Evolutionary conservation across 2,113 vertebrate genomes (phyloP).

Genomic region (Leucopternis melanops): DNA sequence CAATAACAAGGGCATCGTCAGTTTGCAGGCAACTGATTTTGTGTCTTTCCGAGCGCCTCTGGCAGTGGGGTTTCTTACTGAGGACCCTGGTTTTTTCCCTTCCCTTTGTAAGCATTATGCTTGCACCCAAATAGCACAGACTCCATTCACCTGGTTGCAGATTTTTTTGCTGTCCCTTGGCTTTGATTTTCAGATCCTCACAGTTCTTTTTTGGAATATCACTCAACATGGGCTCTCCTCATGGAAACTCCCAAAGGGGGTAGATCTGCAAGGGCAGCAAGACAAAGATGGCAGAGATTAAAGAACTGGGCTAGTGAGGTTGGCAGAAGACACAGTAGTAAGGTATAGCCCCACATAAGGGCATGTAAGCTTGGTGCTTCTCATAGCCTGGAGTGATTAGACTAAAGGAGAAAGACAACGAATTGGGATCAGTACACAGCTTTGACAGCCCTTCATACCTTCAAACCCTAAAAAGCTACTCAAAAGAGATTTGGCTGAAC

Average conservation of each 20-base stretch:
- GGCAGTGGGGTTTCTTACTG: not conserved
- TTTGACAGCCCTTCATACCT: not conserved
- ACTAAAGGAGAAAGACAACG: not conserved
- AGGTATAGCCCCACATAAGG: not conserved
- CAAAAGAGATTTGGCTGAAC: not conserved
- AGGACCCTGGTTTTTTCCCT: not conserved
- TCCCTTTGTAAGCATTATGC: not conserved
- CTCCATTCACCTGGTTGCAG: not conserved
- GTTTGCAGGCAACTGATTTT: slow-evolving; percentile 35
- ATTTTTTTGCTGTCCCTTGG: not conserved
- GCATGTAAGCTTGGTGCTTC: not conserved
- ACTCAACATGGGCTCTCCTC: not conserved
- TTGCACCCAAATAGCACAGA: not conserved
- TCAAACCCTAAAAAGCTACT: not conserved
- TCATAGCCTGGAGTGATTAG: not conserved
- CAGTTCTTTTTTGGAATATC: not conserved
- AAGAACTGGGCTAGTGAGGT: not conserved
- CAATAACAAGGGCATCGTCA: not conserved
- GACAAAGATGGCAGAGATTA: not conserved
- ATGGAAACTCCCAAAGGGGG: not conserved
- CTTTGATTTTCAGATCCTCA: not conserved
- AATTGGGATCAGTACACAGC: not conserved
- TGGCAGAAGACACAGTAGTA: not conserved
- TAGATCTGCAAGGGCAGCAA: not conserved
- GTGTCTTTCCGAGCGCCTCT: not conserved